Evolutionary conservation across 35 echinoderm and acorn worm species (phyloP).

Genomic region (Lytechinus pictus): DNA sequence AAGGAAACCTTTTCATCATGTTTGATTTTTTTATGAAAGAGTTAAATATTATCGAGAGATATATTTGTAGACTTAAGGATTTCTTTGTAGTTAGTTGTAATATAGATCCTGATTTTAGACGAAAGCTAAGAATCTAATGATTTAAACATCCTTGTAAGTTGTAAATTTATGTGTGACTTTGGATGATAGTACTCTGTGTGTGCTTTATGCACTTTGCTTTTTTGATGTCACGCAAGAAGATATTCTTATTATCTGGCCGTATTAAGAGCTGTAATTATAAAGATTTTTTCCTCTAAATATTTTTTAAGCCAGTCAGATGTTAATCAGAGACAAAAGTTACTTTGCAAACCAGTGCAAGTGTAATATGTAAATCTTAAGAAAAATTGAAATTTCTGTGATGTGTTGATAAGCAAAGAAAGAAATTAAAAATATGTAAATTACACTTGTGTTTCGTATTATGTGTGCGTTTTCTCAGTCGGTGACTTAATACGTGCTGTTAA

Average conservation of each 20-base stretch:
- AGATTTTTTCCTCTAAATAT: neutral
- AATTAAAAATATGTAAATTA: slow-evolving; percentile 7
- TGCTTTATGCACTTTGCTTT: neutral
- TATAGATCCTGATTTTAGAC: neutral
- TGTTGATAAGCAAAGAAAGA: slow-evolving; percentile 24
- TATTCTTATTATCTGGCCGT: neutral
- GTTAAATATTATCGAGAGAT: neutral
- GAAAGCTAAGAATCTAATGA: neutral
- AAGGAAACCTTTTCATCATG: neutral
- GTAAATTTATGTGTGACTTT: neutral
- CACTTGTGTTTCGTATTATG: neutral
- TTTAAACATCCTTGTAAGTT: neutral
- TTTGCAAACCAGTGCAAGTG: neutral
- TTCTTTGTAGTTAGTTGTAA: neutral
- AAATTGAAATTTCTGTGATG: slow-evolving; percentile 14
- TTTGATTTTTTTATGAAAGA: neutral
- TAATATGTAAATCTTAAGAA: neutral
- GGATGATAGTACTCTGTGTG: neutral
- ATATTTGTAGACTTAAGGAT: neutral
- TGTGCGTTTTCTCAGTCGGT: neutral
- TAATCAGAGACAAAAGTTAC: neutral
- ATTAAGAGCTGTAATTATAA: neutral
- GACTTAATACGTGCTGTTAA: neutral
- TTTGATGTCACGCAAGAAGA: neutral
- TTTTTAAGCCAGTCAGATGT: neutral